Evolutionary conservation across 2,888 invertebrate species (phyloP).

Genomic region (Acrocyrtus sp.): DNA sequence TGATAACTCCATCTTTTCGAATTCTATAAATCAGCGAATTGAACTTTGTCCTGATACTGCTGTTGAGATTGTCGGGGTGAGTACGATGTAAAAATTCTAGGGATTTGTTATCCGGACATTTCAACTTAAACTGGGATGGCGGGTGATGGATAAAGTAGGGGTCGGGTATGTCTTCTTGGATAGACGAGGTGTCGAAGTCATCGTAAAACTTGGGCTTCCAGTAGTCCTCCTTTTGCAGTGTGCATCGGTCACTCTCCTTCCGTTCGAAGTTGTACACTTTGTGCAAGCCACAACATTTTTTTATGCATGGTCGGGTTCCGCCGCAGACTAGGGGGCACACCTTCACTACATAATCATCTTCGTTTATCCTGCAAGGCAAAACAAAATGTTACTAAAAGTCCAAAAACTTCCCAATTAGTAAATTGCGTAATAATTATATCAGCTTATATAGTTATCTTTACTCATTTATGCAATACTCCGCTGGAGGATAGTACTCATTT

Average conservation of each 20-base stretch:
- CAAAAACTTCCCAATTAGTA: neutral
- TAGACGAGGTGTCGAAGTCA: constrained; percentile 11
- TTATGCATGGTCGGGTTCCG: constrained; percentile 43
- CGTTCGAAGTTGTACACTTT: constrained; percentile 43
- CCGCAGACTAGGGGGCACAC: constrained; percentile 41
- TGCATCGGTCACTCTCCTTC: neutral
- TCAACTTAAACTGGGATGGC: constrained; percentile 31
- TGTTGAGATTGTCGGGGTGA: neutral
- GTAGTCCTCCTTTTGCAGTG: constrained; percentile 11
- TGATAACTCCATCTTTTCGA: constrained; percentile 40
- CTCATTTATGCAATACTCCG: constrained; percentile 50
- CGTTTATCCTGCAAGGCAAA: constrained; percentile 31
- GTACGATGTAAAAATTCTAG: constrained; percentile 22
- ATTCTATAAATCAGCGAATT: constrained; percentile 28
- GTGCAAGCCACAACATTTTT: constrained; percentile 42
- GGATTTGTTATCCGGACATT: constrained; percentile 30
- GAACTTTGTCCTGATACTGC: neutral
- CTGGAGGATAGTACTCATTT: constrained; percentile 28
- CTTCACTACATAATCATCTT: constrained; percentile 23
- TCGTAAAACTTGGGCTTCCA: constrained; percentile 33
- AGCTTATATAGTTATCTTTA: too few species aligned
- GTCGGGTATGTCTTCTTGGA: constrained; percentile 1
- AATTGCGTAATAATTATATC: neutral
- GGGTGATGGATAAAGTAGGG: constrained; percentile 45
- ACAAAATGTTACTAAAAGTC: neutral